phyloP scores from a whole-genome alignment of 2,888 invertebrate genomes.

The Odontomyia ornata region DNA sequence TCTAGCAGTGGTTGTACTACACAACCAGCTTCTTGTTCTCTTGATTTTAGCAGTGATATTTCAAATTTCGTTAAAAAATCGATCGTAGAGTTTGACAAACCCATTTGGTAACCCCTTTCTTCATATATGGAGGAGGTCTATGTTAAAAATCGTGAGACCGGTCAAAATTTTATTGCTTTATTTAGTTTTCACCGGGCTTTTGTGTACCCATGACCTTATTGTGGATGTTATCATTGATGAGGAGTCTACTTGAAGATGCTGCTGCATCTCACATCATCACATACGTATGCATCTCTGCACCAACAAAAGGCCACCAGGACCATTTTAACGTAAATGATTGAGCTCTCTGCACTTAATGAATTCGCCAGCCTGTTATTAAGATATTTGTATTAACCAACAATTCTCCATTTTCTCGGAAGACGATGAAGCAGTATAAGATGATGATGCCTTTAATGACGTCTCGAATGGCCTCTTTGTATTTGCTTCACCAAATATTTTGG shows the following conservation, averaged over 20 bases:
- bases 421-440: slow-evolving; percentile 10
- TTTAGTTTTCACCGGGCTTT: background rate
- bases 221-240: slow-evolving; percentile 25
- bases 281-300: background rate
- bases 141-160: background rate
- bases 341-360: slow-evolving; percentile 41
- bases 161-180: slow-evolving; percentile 36
- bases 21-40: too few species aligned
- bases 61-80: too few species aligned
- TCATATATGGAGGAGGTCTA: too few species aligned
- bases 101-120: too few species aligned
- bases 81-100: too few species aligned
- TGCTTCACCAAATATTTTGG: slow-evolving; percentile 28
- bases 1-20: too few species aligned
- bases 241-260: slow-evolving; percentile 1
- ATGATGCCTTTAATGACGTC: slow-evolving; percentile 27
- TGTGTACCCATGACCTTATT: slow-evolving; percentile 33
- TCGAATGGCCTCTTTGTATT: slow-evolving; percentile 15
- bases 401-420: slow-evolving; percentile 23
- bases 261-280: background rate
- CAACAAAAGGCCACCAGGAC: slow-evolving; percentile 11
- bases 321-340: slow-evolving; percentile 34
- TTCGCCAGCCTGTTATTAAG: slow-evolving; percentile 45
- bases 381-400: slow-evolving; percentile 44
- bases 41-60: too few species aligned